Base-by-base conservation (phyloP, 2,888 invertebrate species). In the Spicauda simplicius region DNA sequence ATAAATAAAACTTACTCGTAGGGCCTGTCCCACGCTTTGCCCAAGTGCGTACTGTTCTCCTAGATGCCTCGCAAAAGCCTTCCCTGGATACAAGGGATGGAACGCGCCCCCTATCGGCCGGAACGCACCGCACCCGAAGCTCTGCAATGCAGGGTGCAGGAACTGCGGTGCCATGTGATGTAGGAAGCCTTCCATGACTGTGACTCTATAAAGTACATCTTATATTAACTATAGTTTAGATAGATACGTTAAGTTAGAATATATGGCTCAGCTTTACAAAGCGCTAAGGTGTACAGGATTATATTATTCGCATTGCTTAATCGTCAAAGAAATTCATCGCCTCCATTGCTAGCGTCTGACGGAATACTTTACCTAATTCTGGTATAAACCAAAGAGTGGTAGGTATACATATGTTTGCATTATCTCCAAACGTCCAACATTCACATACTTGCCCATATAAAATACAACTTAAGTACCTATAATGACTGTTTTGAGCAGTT, bases 121-220 rank as follows among this genome's bases (percentile, higher is more conserved):
- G 76, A 93, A 93, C 0, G 93, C 93, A 2, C 93, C 93, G 71
- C 93, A 93, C 33, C 93, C 93, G 73, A 93, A 93, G 76, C 92
- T 88, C 77, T 93, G 93, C 77, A 93, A 81, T 10, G 93, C 93
- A 12, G 93, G 93, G 72, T 93, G 93, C 77, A 93, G 81, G 73
- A 93, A 93, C 82, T 93, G 93, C 66, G 93, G 93, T 14, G 93
- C 93, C 90, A 93, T 93, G 74, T 93, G 93, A 74, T 93, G 93
- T 68, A 93, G 87, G 77, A 93, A 93, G 14, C 93, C 93, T 79
- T 93, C 93, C 93, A 93, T 93, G 66, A 73, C 69, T 64, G 72
- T 64, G 41, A 70, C 71, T 81, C 83, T 85, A 73, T 72, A 72
- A 57, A n/a, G 41, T 16, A 59, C 16, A 63, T 10, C 48, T 11